Conservation (phyloP, 2,888 invertebrate genomes). For the Cryptocheilus praepositus region DNA sequence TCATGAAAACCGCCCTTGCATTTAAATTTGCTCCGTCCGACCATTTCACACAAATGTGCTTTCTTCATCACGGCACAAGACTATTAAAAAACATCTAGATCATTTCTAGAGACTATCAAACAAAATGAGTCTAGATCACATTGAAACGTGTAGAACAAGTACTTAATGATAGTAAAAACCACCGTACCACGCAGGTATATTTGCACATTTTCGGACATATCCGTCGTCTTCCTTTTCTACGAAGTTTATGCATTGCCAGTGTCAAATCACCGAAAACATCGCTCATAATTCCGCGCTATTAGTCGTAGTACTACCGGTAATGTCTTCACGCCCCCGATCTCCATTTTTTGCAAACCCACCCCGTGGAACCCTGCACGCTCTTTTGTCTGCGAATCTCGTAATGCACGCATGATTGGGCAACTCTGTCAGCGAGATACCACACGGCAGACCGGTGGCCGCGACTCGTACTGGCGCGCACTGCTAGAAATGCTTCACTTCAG, state of each 20-base stretch:
- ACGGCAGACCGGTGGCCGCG: conserved; percentile 52
- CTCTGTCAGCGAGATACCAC: conserved; percentile 67
- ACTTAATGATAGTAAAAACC: too few relatives aligned
- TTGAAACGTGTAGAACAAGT: too few relatives aligned
- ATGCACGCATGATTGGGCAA: conserved; percentile 71
- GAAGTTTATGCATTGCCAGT: background rate
- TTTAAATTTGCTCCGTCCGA: too few relatives aligned
- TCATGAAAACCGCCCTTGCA: too few relatives aligned
- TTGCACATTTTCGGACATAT: background rate
- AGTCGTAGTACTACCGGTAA: too few relatives aligned
- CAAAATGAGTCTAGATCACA: too few relatives aligned
- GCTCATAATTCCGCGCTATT: background rate
- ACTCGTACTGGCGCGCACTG: conserved; percentile 63
- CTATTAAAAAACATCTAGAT: too few relatives aligned
- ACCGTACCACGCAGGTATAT: conserved; percentile 8
- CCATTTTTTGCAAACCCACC: conserved; percentile 1
- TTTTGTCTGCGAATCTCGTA: conserved; percentile 66
- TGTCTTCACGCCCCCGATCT: too few relatives aligned
- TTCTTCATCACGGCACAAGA: too few relatives aligned
- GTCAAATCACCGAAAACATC: background rate
- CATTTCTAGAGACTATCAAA: too few relatives aligned
- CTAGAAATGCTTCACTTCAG: conserved; percentile 71
- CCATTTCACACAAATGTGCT: too few relatives aligned
- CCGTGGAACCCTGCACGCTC: conserved; percentile 34
- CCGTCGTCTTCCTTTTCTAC: background rate